These are phyloP conservation scores for Pimpla rufipes DNA, from an alignment of 2,888 invertebrate species.

Conservation along the genomic window DNA sequence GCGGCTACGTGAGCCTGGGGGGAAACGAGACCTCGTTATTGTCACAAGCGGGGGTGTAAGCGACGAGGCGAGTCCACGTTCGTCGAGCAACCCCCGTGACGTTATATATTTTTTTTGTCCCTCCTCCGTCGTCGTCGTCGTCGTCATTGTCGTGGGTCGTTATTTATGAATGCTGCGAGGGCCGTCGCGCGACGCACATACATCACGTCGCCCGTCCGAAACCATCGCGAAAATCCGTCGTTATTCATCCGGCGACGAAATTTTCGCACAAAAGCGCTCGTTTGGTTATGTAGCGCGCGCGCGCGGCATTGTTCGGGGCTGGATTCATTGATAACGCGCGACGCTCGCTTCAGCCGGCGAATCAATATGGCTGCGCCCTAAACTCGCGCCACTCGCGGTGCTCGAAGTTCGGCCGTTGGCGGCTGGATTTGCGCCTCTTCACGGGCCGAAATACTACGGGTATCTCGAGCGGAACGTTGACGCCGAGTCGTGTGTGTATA, in stretches of 20 bases:
- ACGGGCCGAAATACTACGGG: neutral
- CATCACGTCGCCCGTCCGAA: neutral
- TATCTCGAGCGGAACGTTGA: neutral
- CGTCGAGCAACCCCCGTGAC: neutral
- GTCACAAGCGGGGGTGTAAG: constrained; percentile 30
- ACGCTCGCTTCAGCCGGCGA: neutral
- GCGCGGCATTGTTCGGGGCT: neutral
- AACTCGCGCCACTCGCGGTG: neutral
- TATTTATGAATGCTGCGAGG: constrained; percentile 27
- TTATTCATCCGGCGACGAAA: neutral
- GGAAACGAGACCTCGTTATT: constrained; percentile 41
- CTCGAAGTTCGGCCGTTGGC: neutral
- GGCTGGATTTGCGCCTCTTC: neutral
- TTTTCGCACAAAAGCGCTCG: neutral
- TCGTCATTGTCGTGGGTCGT: constrained; percentile 12
- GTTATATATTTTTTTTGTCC: constrained; percentile 3
- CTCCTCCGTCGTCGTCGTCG: neutral
- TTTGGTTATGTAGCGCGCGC: neutral
- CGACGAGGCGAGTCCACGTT: constrained; percentile 22
- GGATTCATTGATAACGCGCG: neutral
- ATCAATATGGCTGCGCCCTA: neutral
- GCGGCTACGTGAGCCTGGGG: too few relatives aligned
- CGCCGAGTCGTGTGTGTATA: neutral
- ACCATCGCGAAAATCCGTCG: neutral
- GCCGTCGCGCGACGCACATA: neutral